Conservation (phyloP, 2,888 invertebrate genomes). For the Lithophane socia region DNA sequence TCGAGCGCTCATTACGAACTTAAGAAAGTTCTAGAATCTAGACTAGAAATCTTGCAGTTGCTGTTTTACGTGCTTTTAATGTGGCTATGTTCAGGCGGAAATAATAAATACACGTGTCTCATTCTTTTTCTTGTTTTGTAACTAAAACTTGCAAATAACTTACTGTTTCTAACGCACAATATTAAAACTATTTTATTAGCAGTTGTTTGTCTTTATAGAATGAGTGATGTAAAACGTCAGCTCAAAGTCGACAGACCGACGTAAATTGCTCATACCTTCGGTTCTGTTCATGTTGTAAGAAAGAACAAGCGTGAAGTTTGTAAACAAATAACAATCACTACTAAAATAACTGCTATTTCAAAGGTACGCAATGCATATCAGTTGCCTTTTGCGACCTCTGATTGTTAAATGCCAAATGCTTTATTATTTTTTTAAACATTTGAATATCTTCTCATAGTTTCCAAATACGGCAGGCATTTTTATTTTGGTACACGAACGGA, state of each 20-base stretch:
- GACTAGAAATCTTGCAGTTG: background rate
- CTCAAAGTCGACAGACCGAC: background rate
- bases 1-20: background rate
- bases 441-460: slow-evolving; percentile 3
- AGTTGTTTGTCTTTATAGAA: background rate
- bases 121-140: background rate
- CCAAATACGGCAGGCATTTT: background rate
- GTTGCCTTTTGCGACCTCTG: too few species aligned
- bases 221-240: background rate
- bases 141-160: background rate
- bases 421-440: background rate
- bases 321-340: slow-evolving; percentile 6
- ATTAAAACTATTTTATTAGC: background rate
- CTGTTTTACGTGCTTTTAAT: background rate
- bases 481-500: slow-evolving; percentile 15
- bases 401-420: background rate
- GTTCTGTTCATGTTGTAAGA: too few species aligned
- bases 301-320: slow-evolving; percentile 5
- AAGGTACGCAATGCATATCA: too few species aligned
- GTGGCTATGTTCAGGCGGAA: background rate
- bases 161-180: background rate
- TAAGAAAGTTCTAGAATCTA: slow-evolving; percentile 17
- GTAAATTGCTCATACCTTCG: too few species aligned
- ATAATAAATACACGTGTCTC: background rate
- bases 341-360: slow-evolving; percentile 3